These are phyloP conservation scores for Erithacus rubecula DNA, from an alignment of 2,797 vertebrate genomes.

Conservation along the genomic window DNA sequence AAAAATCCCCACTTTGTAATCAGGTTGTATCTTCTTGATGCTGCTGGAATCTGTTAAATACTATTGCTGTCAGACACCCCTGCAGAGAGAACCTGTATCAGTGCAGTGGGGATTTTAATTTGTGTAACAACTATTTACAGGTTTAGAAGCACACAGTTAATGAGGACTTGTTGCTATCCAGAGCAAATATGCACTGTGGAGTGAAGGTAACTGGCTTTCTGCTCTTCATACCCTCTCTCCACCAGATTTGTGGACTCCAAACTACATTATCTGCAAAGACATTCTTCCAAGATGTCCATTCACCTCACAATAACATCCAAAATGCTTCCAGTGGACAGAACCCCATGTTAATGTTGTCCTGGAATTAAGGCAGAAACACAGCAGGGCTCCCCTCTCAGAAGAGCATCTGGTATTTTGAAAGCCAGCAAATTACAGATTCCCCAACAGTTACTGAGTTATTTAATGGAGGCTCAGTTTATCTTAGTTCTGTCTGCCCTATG, in stretches of 20 bases:
- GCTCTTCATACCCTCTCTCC: neutral
- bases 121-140: neutral
- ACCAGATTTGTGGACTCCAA: neutral
- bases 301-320: neutral
- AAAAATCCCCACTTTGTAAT: neutral
- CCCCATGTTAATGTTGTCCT: neutral
- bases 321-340: neutral
- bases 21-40: neutral
- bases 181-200: rapidly evolving
- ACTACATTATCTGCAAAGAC: rapidly evolving
- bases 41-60: neutral
- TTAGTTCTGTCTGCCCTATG: neutral
- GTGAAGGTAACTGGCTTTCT: neutral
- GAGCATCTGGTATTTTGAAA: neutral
- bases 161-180: neutral
- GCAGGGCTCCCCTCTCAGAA: neutral
- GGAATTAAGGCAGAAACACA: neutral
- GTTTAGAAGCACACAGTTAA: neutral
- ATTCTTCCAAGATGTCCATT: neutral
- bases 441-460: neutral
- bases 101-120: neutral
- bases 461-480: neutral
- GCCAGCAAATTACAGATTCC: neutral
- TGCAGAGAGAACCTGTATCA: neutral
- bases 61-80: neutral